Evolutionary conservation across 1,140 invertebrate genomes (phyloP), one percentile per base, ranked within the genome.

Genomic region (Linepithema humile): DNA sequence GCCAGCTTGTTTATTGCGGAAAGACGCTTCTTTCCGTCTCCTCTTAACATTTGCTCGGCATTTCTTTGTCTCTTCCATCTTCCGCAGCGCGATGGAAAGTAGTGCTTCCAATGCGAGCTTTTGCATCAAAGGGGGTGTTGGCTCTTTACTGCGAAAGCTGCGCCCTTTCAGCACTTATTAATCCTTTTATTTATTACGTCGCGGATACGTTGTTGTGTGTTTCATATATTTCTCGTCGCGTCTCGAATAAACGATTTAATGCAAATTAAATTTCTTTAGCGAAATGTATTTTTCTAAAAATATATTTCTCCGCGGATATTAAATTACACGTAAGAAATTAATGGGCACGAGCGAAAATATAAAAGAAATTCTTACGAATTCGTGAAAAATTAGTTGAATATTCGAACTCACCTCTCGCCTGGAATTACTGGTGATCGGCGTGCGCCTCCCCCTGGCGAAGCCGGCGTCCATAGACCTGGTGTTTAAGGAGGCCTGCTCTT

Each of bases 381-480:
- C n/a, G n/a, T n/a, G n/a, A n/a, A n/a, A n/a, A n/a, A n/a, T n/a
- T n/a, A n/a, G n/a, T n/a, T 60, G 17, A 74, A 74, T 60, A 74
- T 43, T 74, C n/a, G n/a, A n/a, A 93, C 95, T 85, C 91, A 95
- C 90, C 95, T 93, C 95, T 95, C 96, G 94, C 95, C 95, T 91
- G 95, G 96, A 92, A 96, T 95, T 87, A 95, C 96, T 90, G 95
- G 95, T 90, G 95, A 94, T 90, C 95, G 95, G 82, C 94, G 96
- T 95, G 83, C 96, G 94, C 85, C 96, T 95, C 86, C 96, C 96
- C 91, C 96, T 96, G 67, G 95, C 95, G 88, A 95, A 96, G 69
- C 96, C 96, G 3, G 97, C 96, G 90, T 97, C 97, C 96, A 97
- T 97, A 23, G 97, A 97, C 88, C 97, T 95, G 62, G 97, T 97